These are phyloP conservation scores for Lagenorhynchus albirostris DNA, from an alignment of 2,113 vertebrate genomes.

Conservation along the genomic window DNA sequence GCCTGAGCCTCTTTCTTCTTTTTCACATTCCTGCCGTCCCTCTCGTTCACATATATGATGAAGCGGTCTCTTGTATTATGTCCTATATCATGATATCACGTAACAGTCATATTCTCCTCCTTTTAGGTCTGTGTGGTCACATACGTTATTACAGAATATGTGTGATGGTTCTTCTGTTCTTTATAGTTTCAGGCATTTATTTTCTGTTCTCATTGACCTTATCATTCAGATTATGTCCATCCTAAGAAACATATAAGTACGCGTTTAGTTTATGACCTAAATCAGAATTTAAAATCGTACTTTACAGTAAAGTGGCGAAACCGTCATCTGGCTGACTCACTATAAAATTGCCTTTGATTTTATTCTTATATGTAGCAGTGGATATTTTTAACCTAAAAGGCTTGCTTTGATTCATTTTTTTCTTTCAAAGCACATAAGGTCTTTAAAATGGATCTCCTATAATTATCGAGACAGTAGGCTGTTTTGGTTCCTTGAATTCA, in stretches of 20 bases:
- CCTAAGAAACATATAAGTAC: background rate
- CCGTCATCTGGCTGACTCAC: background rate
- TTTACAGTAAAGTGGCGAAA: background rate
- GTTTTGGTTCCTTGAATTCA: background rate
- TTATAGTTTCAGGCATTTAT: background rate
- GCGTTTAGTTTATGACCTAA: background rate
- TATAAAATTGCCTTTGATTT: background rate
- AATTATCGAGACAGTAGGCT: background rate
- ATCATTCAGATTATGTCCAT: background rate
- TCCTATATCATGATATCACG: fast-evolving
- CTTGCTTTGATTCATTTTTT: background rate
- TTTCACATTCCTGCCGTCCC: background rate
- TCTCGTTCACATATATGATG: background rate
- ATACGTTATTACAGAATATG: fast-evolving
- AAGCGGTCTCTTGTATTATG: fast-evolving
- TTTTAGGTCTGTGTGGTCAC: background rate
- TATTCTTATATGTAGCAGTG: background rate
- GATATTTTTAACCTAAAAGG: background rate
- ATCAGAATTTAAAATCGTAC: background rate
- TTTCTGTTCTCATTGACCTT: background rate
- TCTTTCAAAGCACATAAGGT: background rate
- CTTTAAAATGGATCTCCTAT: background rate
- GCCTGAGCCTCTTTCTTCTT: background rate
- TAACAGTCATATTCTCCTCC: background rate
- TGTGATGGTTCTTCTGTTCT: background rate